phyloP scores from a whole-genome alignment of 1,140 invertebrate genomes.

The Conus betulinus region DNA sequence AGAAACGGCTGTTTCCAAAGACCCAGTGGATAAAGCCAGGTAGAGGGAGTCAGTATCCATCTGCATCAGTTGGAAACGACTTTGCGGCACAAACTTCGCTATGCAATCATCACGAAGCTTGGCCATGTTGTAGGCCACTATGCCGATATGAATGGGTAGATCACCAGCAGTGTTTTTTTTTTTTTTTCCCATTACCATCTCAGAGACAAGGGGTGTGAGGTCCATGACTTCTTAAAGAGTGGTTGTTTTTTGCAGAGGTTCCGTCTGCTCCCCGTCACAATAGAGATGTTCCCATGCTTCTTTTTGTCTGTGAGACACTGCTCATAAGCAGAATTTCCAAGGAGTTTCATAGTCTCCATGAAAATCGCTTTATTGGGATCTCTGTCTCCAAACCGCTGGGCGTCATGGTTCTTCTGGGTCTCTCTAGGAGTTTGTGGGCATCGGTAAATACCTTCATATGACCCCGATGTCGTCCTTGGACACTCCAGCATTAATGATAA shows the following conservation, averaged over 20 bases:
- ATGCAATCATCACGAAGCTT: not conserved
- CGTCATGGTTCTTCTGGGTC: constrained; percentile 43
- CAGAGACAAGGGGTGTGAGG: not conserved
- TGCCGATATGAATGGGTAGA: not conserved
- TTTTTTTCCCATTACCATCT: constrained; percentile 12
- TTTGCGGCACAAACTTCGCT: not conserved
- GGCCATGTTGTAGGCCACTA: not conserved
- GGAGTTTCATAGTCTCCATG: constrained; percentile 50
- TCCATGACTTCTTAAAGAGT: not conserved
- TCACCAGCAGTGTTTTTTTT: not conserved
- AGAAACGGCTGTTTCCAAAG: not conserved
- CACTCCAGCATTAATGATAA: constrained; percentile 44
- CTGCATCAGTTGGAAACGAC: not conserved
- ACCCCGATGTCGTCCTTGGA: constrained; percentile 42
- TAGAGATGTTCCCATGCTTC: constrained; percentile 47
- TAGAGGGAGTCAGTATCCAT: not conserved
- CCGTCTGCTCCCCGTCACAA: not conserved
- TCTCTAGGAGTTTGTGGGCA: constrained; percentile 34
- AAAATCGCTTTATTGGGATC: no score
- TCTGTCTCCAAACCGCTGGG: constrained; percentile 44
- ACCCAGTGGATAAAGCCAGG: not conserved
- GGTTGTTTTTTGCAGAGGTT: not conserved
- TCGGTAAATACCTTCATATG: constrained; percentile 45
- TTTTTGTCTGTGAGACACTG: constrained; percentile 40
- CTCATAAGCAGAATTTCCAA: constrained; percentile 48